These are phyloP conservation scores for Rhopalosiphum padi DNA, from an alignment of 1,140 invertebrate genomes.

Conservation along the genomic window DNA sequence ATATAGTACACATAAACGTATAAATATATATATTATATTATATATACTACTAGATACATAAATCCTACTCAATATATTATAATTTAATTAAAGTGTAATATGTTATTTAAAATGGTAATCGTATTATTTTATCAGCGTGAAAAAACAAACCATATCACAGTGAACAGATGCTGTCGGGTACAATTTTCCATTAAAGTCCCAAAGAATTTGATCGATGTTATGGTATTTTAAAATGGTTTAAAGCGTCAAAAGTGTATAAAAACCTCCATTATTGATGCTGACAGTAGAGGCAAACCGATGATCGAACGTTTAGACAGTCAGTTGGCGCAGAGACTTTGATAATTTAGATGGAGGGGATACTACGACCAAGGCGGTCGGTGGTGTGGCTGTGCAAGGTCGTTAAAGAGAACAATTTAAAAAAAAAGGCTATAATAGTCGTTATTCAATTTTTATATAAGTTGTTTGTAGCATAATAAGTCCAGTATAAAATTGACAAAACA, in stretches of 20 bases:
- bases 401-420: neutral
- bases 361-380: neutral
- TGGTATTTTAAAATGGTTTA: neutral
- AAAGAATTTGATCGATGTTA: neutral
- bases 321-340: neutral
- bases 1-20: no score
- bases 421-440: neutral
- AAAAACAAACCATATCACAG: neutral
- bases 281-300: neutral
- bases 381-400: neutral
- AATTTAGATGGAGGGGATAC: neutral
- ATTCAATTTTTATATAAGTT: neutral
- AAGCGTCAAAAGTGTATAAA: neutral
- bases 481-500: neutral
- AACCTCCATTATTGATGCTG: neutral
- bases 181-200: neutral
- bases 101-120: neutral
- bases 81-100: neutral
- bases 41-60: neutral
- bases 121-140: no score
- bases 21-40: no score
- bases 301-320: neutral
- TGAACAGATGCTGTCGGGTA: neutral
- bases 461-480: neutral
- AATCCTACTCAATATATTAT: neutral